Evolutionary conservation across 2,797 vertebrate genomes (phyloP), one percentile per base, ranked within the genome.

Genomic region (Hylomyscus alleni): DNA sequence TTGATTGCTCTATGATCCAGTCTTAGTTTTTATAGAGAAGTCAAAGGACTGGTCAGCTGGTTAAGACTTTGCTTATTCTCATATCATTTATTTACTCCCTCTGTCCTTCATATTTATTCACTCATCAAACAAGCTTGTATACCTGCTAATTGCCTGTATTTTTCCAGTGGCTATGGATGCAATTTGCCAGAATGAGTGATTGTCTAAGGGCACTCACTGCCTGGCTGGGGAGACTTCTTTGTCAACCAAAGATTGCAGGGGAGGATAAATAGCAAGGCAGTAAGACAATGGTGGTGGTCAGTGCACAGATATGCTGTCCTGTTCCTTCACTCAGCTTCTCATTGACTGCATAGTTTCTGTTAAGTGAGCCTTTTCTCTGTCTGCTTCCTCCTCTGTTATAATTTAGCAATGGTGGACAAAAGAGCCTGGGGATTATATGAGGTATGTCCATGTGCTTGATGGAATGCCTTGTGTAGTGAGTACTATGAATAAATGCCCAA

Each of bases 221-320:
- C 40, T 91, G 62, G 44, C 5, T 29, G 12, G 22, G 58, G 75
- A 87, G 13, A 85, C 44, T 58, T 77, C 12, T 22, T 12, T 52
- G 44, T 54, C 40, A 94, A 90, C n/a, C 56, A 60, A 47, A 0
- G 29, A 11, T 80, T 29, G 11, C 2, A 37, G 0, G 47, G 69
- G 91, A 92, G 17, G 29, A 11, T 62, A 19, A 44, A 11, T n/a
- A 78, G 0, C 1, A 2, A 54, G 11, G 3, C 40, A 3, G 69
- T 84, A 50, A 44, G 62, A 89, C 44, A 95, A 62, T 1, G 6
- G 34, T 8, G 29, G 0, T 47, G 65, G 47, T 75, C 73, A 34
- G 13, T 9, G 4, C 0, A 0, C 10, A 19, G 37, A 13, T 0
- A 0, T 1, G 4, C 3, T 19, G 40, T 50, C 62, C 40, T 22